These are phyloP conservation scores for Stramonita haemastoma DNA, from an alignment of 2,888 invertebrate species.

Conservation along the genomic window DNA sequence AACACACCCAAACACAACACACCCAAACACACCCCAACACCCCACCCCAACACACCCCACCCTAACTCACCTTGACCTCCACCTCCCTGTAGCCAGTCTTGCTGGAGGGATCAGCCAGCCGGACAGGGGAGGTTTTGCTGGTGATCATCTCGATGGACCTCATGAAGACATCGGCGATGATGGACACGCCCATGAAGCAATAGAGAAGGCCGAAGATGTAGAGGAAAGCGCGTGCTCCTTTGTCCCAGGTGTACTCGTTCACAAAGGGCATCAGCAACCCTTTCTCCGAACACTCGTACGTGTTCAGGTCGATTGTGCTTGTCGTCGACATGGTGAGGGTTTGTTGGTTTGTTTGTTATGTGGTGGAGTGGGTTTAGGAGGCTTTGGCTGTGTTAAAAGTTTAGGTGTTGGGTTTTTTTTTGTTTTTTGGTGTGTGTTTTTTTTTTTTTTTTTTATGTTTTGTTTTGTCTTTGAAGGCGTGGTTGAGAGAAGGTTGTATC, in stretches of 20 bases:
- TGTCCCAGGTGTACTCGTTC: slow-evolving; percentile 79
- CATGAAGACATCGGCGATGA: slow-evolving; percentile 82
- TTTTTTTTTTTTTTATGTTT: neutral
- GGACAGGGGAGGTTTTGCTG: slow-evolving; percentile 77
- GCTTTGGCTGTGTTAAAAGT: neutral
- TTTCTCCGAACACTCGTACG: slow-evolving; percentile 67
- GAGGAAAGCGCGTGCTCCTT: slow-evolving; percentile 76
- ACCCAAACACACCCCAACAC: neutral
- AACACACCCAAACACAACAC: neutral
- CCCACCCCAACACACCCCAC: neutral
- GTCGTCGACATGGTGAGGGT: slow-evolving; percentile 28
- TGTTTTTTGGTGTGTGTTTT: neutral
- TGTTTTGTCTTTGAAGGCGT: too few relatives aligned
- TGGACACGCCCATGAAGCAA: slow-evolving; percentile 81
- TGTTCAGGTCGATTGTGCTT: slow-evolving; percentile 54
- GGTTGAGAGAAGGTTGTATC: too few relatives aligned
- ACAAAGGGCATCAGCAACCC: slow-evolving; percentile 79
- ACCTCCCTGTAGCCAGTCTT: slow-evolving; percentile 76
- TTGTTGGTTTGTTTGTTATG: neutral
- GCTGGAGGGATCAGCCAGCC: slow-evolving; percentile 62
- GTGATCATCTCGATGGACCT: slow-evolving; percentile 81
- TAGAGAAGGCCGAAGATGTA: slow-evolving; percentile 80
- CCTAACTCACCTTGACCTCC: slow-evolving; percentile 76
- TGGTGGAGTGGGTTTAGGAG: neutral
- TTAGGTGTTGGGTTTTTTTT: neutral